A percentile compares a stretch with the other conserved stretches of the same genome.
These are phyloP conservation scores for Azemiops feae DNA, from an alignment of 2,113 vertebrate species.

Conservation along the genomic window DNA sequence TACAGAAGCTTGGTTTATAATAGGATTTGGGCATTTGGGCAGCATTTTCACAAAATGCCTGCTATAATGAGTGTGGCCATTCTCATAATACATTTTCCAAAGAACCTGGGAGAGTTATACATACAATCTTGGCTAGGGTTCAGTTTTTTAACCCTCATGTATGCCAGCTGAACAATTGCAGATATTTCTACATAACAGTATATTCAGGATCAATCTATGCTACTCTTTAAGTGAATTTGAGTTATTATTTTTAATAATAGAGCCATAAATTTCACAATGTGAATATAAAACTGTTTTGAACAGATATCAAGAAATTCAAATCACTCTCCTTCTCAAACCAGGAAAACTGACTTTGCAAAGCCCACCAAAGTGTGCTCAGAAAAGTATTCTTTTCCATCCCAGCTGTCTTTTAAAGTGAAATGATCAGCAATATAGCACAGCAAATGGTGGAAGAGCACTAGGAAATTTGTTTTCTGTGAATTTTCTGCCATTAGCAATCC, in stretches of 20 bases:
- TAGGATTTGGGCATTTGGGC: background rate
- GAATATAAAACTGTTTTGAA: background rate
- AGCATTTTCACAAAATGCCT: background rate
- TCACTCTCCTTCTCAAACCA: background rate
- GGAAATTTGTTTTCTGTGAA: background rate
- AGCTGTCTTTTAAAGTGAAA: background rate
- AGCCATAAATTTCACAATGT: background rate
- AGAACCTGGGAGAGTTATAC: background rate
- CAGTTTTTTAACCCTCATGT: background rate
- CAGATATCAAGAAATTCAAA: background rate
- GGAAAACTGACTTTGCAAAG: background rate
- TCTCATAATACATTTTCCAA: background rate
- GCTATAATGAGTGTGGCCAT: background rate
- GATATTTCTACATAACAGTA: background rate
- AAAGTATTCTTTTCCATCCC: background rate
- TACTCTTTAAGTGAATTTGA: background rate
- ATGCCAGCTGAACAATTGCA: background rate
- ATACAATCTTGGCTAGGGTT: background rate
- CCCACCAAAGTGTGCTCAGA: background rate
- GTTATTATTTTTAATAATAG: background rate
- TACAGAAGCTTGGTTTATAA: background rate
- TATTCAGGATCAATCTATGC: background rate
- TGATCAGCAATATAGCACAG: background rate
- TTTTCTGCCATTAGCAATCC: background rate
- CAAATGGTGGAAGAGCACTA: background rate